These are phyloP conservation scores for Geodia barretti DNA, from an alignment of 37 sponge, comb jelly and placozoan species.

Conservation along the genomic window DNA sequence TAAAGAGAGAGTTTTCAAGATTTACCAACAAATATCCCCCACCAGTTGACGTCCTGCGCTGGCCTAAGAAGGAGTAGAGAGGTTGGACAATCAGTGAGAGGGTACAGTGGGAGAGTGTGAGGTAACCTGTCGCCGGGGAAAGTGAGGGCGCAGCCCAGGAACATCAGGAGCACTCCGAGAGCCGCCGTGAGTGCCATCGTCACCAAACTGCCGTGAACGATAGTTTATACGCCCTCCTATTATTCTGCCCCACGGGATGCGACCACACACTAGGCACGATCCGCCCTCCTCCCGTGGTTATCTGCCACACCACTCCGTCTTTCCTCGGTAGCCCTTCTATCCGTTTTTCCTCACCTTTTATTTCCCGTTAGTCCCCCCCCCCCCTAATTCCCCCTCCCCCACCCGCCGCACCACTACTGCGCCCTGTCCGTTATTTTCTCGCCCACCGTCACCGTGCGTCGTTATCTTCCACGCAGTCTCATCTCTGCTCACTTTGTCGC, in stretches of 20 bases:
- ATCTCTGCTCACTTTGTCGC: too few species aligned
- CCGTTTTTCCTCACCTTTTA: too few species aligned
- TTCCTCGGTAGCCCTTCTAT: too few species aligned
- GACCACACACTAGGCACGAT: neutral
- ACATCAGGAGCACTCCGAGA: slow-evolving; percentile 47
- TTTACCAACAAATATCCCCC: slow-evolving; percentile 79
- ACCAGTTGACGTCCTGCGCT: slow-evolving; percentile 60
- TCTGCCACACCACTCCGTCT: too few species aligned
- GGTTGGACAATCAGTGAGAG: neutral
- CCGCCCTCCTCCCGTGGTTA: too few species aligned
- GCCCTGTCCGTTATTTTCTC: too few species aligned
- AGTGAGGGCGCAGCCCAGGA: slow-evolving; percentile 54
- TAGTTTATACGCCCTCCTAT: neutral
- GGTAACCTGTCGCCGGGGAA: slow-evolving; percentile 14
- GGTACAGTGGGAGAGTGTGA: neutral
- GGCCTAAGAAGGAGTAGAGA: neutral
- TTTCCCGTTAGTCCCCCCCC: too few species aligned
- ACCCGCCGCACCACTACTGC: too few species aligned
- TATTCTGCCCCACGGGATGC: neutral
- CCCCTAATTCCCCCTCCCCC: too few species aligned
- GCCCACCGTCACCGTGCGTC: too few species aligned
- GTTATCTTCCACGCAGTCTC: too few species aligned
- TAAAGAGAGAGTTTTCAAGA: neutral
- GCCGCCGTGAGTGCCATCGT: slow-evolving; percentile 59
- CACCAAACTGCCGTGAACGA: slow-evolving; percentile 23